These are phyloP conservation scores for Sebastiscus albofasciatus DNA, from an alignment of 2,797 vertebrate species.

Conservation along the genomic window DNA sequence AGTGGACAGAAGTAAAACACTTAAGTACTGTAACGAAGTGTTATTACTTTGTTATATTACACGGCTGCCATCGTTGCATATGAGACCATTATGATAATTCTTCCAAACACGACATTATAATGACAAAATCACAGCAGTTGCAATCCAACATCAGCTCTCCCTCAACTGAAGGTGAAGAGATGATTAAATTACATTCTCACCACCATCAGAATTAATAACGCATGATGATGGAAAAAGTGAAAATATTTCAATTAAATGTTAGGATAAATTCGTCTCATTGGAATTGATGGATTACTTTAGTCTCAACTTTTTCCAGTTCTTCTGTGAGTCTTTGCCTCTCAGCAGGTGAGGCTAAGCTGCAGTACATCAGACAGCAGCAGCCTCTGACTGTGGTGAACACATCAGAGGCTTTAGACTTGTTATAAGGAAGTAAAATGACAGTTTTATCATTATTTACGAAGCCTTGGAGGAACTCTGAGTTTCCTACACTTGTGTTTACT, in stretches of 20 bases:
- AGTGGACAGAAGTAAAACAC: no score
- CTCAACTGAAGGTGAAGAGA: not conserved
- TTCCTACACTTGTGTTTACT: constrained; percentile 2
- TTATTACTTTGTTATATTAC: no score
- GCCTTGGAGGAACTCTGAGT: not conserved
- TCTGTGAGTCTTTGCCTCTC: not conserved
- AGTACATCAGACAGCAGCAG: not conserved
- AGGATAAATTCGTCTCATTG: not conserved
- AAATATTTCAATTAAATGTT: not conserved
- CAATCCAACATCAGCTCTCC: not conserved
- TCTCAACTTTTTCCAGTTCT: not conserved
- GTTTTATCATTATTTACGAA: not conserved
- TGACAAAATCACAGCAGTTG: not conserved
- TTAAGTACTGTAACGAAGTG: no score
- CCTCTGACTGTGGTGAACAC: not conserved
- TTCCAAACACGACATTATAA: constrained; percentile 19
- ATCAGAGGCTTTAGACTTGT: not conserved
- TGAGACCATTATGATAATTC: constrained; percentile 6
- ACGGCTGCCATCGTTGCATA: not conserved
- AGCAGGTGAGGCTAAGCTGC: not conserved
- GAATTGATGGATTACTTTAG: not conserved
- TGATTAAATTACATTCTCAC: not conserved
- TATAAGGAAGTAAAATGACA: not conserved
- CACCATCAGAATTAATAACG: not conserved
- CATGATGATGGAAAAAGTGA: not conserved